phyloP scores from a whole-genome alignment of 30 jellyfish, hydroid and myxozoan genomes.

The Aurelia sp. region DNA sequence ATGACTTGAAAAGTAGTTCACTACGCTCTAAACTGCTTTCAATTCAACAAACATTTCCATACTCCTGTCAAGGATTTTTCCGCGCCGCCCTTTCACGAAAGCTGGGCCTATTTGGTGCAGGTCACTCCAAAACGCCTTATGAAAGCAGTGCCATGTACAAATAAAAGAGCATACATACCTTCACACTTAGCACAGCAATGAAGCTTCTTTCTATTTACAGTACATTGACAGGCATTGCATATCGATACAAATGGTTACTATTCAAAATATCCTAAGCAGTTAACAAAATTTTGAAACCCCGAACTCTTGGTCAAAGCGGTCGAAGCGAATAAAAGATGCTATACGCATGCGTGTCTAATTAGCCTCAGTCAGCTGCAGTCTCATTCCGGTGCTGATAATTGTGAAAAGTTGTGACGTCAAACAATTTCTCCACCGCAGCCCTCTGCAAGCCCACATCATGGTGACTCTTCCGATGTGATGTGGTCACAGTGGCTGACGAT shows the following conservation, averaged over 20 bases:
- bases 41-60: background rate
- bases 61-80: background rate
- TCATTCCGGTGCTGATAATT: too few species aligned
- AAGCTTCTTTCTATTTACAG: constrained; percentile 38
- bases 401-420: too few species aligned
- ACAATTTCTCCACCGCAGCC: too few species aligned
- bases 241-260: constrained; percentile 25
- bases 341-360: constrained; percentile 47
- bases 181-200: constrained; percentile 1
- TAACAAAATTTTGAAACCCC: constrained; percentile 51
- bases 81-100: constrained; percentile 11
- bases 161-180: constrained; percentile 30
- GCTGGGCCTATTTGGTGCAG: constrained; percentile 5
- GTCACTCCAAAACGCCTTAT: background rate
- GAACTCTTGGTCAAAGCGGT: constrained; percentile 46
- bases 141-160: background rate
- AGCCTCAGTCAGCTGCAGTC: constrained; percentile 16
- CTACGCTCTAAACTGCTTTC: background rate
- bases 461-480: too few species aligned
- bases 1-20: background rate
- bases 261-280: constrained; percentile 46
- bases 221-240: constrained; percentile 24
- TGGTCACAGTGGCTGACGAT: too few species aligned
- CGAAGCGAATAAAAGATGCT: constrained; percentile 27
- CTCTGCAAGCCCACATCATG: too few species aligned